These are phyloP conservation scores for Cygnus buccinator DNA, from an alignment of 2,113 vertebrate genomes.

Conservation along the genomic window DNA sequence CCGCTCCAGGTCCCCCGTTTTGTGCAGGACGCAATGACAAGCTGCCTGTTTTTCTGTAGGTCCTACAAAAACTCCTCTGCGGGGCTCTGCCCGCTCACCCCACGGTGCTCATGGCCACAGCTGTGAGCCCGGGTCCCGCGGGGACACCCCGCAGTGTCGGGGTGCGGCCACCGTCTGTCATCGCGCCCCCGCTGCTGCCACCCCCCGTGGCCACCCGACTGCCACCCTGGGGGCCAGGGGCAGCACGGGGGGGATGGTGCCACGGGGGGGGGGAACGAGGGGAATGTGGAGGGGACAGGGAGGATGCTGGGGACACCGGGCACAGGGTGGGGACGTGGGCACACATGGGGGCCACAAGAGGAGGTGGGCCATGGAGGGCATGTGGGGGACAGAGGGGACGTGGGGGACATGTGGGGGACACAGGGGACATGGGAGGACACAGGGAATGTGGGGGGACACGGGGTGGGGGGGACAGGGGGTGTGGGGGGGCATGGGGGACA, in stretches of 20 bases:
- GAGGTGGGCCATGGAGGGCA: too few relatives aligned
- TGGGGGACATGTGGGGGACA: too few relatives aligned
- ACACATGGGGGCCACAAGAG: background rate
- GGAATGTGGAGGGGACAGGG: background rate
- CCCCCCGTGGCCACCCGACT: too few relatives aligned
- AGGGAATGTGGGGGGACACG: background rate
- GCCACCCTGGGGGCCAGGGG: too few relatives aligned
- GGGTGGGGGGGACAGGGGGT: background rate
- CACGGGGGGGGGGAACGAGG: background rate
- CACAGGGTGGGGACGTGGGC: too few relatives aligned
- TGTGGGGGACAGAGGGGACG: background rate
- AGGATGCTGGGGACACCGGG: background rate
- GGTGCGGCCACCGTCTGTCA: background rate
- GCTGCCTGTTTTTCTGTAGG: background rate
- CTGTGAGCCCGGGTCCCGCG: background rate
- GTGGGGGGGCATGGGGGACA: background rate
- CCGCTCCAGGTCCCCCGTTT: background rate
- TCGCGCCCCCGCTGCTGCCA: background rate
- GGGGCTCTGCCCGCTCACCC: background rate
- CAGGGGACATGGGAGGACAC: background rate
- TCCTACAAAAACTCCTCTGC: fast-evolving
- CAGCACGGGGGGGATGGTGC: background rate
- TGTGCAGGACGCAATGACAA: background rate
- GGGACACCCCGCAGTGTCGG: too few relatives aligned
- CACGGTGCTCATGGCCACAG: background rate